These are phyloP conservation scores for Percina caprodes DNA, from an alignment of 2,113 vertebrate genomes.

Conservation along the genomic window DNA sequence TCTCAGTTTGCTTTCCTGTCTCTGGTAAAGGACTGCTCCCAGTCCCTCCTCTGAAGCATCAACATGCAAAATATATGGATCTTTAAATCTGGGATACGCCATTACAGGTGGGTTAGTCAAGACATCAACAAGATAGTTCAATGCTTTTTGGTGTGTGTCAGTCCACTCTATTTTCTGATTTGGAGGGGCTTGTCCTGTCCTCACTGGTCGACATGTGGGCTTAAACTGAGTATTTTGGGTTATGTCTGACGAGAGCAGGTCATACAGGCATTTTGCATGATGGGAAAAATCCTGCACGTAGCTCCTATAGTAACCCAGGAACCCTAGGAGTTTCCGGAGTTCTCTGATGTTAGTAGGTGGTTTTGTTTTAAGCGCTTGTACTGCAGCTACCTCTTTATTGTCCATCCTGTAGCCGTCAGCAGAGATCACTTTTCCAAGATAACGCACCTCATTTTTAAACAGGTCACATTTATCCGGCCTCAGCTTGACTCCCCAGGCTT, in stretches of 20 bases:
- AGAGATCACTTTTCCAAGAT: constrained; percentile 1
- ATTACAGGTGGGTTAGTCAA: constrained; percentile 22
- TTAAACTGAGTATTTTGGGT: neutral
- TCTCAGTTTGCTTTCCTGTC: constrained; percentile 10
- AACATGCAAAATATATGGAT: constrained; percentile 4
- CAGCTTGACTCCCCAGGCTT: neutral
- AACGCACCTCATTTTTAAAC: neutral
- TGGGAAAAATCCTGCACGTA: neutral
- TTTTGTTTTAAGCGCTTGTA: neutral
- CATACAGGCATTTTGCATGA: constrained; percentile 6
- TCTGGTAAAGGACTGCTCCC: neutral
- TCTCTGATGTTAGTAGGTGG: neutral
- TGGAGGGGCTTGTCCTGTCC: neutral
- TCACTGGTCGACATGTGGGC: neutral
- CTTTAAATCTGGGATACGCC: neutral
- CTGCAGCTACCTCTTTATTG: neutral
- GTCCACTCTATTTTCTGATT: neutral
- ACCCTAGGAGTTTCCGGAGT: neutral
- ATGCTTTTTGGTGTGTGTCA: constrained; percentile 1
- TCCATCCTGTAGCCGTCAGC: neutral
- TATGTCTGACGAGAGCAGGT: neutral
- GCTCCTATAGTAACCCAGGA: neutral
- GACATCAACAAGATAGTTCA: neutral
- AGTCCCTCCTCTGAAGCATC: neutral
- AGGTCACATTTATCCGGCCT: constrained; percentile 5